Base-by-base conservation (phyloP, 2,797 vertebrate species). In the Hypotaenidia philippensis region DNA sequence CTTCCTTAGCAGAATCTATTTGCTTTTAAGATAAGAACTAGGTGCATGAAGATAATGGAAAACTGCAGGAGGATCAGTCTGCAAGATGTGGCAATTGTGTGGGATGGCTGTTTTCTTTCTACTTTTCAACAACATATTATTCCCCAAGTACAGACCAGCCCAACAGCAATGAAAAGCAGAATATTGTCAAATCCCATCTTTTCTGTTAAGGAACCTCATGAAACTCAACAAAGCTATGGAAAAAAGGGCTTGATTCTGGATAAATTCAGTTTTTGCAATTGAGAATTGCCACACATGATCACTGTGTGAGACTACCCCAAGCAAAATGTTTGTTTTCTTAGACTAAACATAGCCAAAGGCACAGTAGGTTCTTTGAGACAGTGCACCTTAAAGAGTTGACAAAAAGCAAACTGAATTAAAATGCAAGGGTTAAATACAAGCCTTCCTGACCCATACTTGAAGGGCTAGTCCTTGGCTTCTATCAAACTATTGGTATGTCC, bases 141-240 rank as follows among this genome's bases (percentile, higher is more conserved):
- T 90, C 69, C 40, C 49, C 53, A 56, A 75, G 52, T 32, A 56
- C 56, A 85, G 70, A 64, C n/a, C 78, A 80, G 38, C 25, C 41
- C 38, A 90, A 77, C 14, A 89, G 40, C 83, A 87, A 27, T n/a
- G 34, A 89, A 90, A 83, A 91, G 32, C 66, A 69, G 59, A 90
- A 82, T 1, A 81, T 12, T 72, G 47, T 36, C 80, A 94, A 76
- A 59, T 40, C 27, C 27, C 34, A 49, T 31, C 10, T 72, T 56
- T 53, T 72, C 70, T 95, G 36, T 74, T 68, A 79, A 72, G 36
- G 47, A 90, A 78, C 20, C 9, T 76, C 50, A 29, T 32, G 34
- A 86, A 94, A 74, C 32, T 76, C 25, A 68, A 59, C 31, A 22
- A 65, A 11, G 7, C 25, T 53, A 13, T 45, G 27, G 61, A 83